Conservation (phyloP, 1,140 invertebrate genomes). For the Ceratoteleas bidentatus region DNA sequence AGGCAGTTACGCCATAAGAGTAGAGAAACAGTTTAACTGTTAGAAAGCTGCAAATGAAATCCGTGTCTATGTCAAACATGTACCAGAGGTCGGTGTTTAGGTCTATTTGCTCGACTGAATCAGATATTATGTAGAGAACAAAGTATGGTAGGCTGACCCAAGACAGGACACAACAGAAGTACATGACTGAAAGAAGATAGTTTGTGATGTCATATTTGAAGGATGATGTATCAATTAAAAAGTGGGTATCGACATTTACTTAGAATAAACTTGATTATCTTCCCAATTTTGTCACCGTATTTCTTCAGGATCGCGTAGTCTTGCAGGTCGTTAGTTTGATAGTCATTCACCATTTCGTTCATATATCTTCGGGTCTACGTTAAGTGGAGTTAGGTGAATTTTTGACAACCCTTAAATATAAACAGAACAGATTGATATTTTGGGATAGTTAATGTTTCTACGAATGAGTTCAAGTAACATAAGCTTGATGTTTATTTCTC, state of each 20-base stretch:
- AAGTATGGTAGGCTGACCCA: conserved; percentile 11
- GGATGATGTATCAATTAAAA: too few relatives aligned
- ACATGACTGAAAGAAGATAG: conserved; percentile 11
- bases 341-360: conserved; percentile 16
- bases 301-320: conserved; percentile 23
- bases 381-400: not conserved
- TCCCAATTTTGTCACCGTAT: not conserved
- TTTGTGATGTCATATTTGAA: not conserved
- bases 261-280: conserved; percentile 7
- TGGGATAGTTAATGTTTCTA: too few relatives aligned
- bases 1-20: conserved; percentile 25
- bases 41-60: conserved; percentile 9
- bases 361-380: conserved; percentile 15
- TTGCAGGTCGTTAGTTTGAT: conserved; percentile 5
- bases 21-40: conserved; percentile 16
- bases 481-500: too few relatives aligned
- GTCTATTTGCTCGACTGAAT: not conserved
- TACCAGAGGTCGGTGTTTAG: conserved; percentile 20
- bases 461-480: too few relatives aligned
- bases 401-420: too few relatives aligned
- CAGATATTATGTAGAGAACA: not conserved
- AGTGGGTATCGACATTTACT: not conserved
- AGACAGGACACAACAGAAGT: conserved; percentile 2
- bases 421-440: too few relatives aligned
- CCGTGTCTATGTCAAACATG: conserved; percentile 13